Evolutionary conservation across 2,797 vertebrate species (phyloP), one percentile per base, ranked within the genome.

Genomic region (Lates japonicus): DNA sequence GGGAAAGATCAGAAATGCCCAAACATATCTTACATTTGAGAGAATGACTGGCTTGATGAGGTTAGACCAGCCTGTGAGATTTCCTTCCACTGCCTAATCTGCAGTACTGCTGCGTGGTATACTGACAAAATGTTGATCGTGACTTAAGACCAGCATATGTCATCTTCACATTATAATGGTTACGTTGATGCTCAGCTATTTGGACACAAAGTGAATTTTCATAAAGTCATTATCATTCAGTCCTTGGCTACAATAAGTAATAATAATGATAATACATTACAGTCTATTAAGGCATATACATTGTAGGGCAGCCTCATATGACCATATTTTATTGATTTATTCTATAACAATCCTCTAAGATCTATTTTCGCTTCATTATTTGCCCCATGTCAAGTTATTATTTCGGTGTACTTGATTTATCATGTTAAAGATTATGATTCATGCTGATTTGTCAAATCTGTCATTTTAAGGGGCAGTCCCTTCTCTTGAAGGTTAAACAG

Each of bases 121-220:
- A 11, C 25, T 41, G 48, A 44, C 16, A 60, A 44, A 46, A 25
- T 33, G 74, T 57, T 58, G 64, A 70, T 41, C 48, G n/a, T 65
- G 59, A 69, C 41, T 31, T 25, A 16, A 67, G 57, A 54, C 16
- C 29, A 41, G 29, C 51, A 57, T 59, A 59, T 70, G 57, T 59
- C 69, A 60, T 55, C 57, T 52, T 20, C 54, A 46, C 46, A 29
- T 48, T 25, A n/a, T n/a, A n/a, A 37, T 57, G 19, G 20, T 29
- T 14, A 11, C 9, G 35, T 29, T 55, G 49, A 54, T 29, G 16
- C 6, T 62, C 19, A 22, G 25, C 7, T 12, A 7, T 33, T 55
- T 39, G 25, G 20, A 52, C 13, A 51, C 54, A 33, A 20, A 74
- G 16, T 48, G 0, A 37, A 11, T 60, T 22, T 62, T 16, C 44